phyloP scores from a whole-genome alignment of 2,888 invertebrate species.

The Cheilosia pagana region DNA sequence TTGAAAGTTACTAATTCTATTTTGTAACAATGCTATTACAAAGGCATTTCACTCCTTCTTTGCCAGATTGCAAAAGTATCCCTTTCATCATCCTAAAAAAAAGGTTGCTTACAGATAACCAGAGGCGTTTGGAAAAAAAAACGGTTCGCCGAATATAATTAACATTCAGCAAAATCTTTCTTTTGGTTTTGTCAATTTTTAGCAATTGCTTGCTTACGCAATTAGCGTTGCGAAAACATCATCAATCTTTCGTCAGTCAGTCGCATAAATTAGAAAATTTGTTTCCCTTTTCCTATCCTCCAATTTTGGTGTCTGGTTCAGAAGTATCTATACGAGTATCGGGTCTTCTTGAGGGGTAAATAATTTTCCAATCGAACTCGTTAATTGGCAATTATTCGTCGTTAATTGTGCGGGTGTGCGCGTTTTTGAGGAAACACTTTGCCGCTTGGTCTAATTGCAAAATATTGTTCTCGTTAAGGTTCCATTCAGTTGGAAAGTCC shows the following conservation, averaged over 20 bases:
- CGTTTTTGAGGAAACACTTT: constrained; percentile 8
- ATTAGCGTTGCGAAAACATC: constrained; percentile 45
- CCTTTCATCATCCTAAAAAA: constrained; percentile 6
- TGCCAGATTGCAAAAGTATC: constrained; percentile 5
- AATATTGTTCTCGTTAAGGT: constrained; percentile 55
- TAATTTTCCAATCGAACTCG: constrained; percentile 52
- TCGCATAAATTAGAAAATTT: constrained; percentile 24
- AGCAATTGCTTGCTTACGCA: constrained; percentile 26
- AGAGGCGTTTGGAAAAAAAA: constrained; percentile 8
- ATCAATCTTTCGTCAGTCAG: constrained; percentile 3
- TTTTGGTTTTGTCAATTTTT: constrained; percentile 25
- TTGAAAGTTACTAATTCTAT: too few species aligned
- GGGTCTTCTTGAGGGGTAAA: constrained; percentile 12
- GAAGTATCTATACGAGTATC: neutral
- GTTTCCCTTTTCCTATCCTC: neutral
- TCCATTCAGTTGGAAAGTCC: constrained; percentile 30
- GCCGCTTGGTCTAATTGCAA: constrained; percentile 35
- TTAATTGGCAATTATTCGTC: constrained; percentile 58
- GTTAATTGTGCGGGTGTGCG: constrained; percentile 31
- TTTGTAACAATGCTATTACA: constrained; percentile 25
- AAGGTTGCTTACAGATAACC: neutral
- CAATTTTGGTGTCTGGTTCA: neutral
- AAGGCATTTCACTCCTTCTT: constrained; percentile 8
- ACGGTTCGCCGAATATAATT: constrained; percentile 16
- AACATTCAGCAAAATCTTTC: constrained; percentile 27